phyloP scores from a whole-genome alignment of 2,888 invertebrate species.

The Neoscelio sp. region DNA sequence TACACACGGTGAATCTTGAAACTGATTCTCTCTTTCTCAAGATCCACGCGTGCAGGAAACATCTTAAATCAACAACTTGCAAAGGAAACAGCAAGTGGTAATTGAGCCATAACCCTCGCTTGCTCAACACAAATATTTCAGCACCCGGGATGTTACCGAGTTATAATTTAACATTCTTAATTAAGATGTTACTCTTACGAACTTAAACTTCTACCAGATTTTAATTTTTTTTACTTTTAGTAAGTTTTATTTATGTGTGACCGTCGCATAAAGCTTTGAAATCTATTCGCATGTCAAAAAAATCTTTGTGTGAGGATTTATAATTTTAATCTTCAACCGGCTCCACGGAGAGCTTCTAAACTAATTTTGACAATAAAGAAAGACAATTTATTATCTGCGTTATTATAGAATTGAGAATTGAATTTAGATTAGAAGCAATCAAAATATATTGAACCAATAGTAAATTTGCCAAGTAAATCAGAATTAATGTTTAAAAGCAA shows the following conservation, averaged over 20 bases:
- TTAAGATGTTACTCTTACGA: constrained; percentile 74
- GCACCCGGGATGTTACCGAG: constrained; percentile 75
- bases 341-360: too few relatives aligned
- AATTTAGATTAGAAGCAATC: neutral
- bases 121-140: constrained; percentile 80
- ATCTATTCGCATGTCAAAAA: neutral
- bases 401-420: neutral
- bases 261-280: neutral
- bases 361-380: too few relatives aligned
- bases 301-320: neutral
- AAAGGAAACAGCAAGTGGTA: constrained; percentile 80
- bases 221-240: constrained; percentile 10
- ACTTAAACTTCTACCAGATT: constrained; percentile 25
- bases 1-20: constrained; percentile 17
- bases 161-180: constrained; percentile 80
- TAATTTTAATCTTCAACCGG: neutral
- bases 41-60: constrained; percentile 70
- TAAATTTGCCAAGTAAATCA: neutral
- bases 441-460: neutral
- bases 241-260: neutral
- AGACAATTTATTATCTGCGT: neutral
- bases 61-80: constrained; percentile 79
- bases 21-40: constrained; percentile 36
- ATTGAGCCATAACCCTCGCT: constrained; percentile 81
- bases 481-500: neutral